These are phyloP conservation scores for Sus cebifrons DNA, from an alignment of 2,797 vertebrate species.

Conservation along the genomic window DNA sequence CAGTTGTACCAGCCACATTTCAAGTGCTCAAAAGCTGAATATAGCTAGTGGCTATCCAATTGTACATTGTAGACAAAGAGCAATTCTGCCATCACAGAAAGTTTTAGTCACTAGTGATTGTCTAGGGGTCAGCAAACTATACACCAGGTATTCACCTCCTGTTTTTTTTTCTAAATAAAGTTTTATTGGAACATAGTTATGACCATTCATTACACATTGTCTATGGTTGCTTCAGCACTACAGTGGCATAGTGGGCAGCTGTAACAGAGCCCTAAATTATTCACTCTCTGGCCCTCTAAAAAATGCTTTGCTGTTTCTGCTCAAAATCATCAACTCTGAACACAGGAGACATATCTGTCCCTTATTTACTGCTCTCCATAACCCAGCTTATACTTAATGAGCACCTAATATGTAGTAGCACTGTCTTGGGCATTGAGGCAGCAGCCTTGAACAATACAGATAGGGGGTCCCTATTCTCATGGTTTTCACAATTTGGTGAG, in stretches of 20 bases:
- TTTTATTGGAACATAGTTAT: neutral
- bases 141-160: neutral
- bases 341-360: neutral
- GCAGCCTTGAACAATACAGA: neutral
- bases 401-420: neutral
- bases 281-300: neutral
- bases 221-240: neutral
- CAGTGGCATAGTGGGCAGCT: neutral
- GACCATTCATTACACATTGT: neutral
- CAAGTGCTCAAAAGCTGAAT: neutral
- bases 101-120: neutral
- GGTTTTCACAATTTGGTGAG: neutral
- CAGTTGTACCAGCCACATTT: neutral
- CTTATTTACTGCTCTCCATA: neutral
- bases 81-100: neutral
- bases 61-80: neutral
- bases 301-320: neutral
- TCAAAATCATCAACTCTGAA: neutral
- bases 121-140: neutral
- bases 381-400: neutral
- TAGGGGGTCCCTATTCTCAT: neutral
- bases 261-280: constrained; percentile 15
- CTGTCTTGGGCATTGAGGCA: neutral
- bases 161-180: constrained; percentile 21
- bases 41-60: neutral